A percentile compares a stretch with the other conserved stretches of the same genome.
phyloP scores from a whole-genome alignment of 2,113 vertebrate species.

The Mesembrinibis cayennensis region DNA sequence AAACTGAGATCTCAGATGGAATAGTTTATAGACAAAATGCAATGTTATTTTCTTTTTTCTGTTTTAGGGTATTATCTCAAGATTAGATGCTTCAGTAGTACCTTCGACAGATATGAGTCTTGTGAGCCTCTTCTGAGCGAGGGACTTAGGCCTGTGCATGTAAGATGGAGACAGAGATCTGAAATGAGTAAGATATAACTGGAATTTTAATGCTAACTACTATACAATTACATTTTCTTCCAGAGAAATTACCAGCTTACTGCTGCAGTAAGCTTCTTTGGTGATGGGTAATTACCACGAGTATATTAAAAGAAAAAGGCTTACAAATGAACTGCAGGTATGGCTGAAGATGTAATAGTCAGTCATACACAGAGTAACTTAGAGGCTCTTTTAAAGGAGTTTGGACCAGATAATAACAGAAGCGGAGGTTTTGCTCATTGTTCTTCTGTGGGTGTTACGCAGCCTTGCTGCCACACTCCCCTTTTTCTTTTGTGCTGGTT shows the following conservation, averaged over 20 bases:
- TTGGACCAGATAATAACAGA: neutral
- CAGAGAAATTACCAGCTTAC: neutral
- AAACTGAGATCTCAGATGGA: neutral
- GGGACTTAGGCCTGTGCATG: neutral
- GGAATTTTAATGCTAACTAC: neutral
- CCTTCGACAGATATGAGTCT: neutral
- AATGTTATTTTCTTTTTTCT: neutral
- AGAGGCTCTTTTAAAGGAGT: neutral
- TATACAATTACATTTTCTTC: neutral
- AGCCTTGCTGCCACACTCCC: neutral
- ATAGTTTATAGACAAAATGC: neutral
- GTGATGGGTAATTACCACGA: neutral
- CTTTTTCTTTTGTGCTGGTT: neutral
- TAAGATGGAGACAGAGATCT: neutral
- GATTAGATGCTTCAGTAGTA: neutral
- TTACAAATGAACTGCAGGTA: neutral
- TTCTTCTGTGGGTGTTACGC: neutral
- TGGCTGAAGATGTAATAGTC: neutral
- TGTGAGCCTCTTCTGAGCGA: neutral
- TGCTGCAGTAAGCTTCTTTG: neutral
- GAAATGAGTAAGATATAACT: neutral
- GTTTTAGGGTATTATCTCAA: neutral
- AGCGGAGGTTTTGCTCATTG: neutral
- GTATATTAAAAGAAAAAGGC: neutral
- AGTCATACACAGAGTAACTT: neutral